phyloP scores from a whole-genome alignment of 2,797 vertebrate genomes.

The Acridotheres tristis region DNA sequence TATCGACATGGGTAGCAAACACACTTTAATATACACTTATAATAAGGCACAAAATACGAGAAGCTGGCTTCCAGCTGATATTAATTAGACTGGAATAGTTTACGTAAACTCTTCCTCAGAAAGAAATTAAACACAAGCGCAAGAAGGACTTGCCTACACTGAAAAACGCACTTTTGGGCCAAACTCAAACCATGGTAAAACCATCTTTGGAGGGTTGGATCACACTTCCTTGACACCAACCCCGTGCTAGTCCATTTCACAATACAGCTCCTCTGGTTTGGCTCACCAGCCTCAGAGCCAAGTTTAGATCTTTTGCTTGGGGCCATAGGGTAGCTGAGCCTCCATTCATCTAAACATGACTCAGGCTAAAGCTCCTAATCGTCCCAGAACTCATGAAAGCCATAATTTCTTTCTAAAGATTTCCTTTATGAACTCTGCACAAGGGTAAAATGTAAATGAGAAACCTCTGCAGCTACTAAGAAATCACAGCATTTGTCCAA shows the following conservation, averaged over 20 bases:
- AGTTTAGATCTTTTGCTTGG: neutral
- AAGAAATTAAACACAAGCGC: neutral
- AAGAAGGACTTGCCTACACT: conserved; percentile 7
- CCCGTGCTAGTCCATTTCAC: neutral
- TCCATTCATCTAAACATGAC: neutral
- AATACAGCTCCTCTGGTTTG: neutral
- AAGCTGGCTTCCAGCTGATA: conserved; percentile 61
- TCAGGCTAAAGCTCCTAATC: neutral
- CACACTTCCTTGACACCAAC: neutral
- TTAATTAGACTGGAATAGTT: conserved; percentile 53
- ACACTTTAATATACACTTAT: conserved; percentile 25
- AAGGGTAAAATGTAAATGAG: neutral
- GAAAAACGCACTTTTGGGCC: neutral
- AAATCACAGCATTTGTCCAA: neutral
- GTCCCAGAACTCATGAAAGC: neutral
- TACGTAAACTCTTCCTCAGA: conserved; percentile 55
- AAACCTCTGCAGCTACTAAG: neutral
- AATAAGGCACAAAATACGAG: conserved; percentile 58
- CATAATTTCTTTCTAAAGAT: neutral
- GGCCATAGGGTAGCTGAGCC: neutral
- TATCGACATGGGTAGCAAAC: conserved; percentile 8
- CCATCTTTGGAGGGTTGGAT: neutral
- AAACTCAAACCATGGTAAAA: conserved; percentile 30
- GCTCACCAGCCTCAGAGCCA: neutral
- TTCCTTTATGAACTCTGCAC: neutral